Evolutionary conservation across 2,797 vertebrate species (phyloP).

Genomic region (Gadopsis marmoratus): DNA sequence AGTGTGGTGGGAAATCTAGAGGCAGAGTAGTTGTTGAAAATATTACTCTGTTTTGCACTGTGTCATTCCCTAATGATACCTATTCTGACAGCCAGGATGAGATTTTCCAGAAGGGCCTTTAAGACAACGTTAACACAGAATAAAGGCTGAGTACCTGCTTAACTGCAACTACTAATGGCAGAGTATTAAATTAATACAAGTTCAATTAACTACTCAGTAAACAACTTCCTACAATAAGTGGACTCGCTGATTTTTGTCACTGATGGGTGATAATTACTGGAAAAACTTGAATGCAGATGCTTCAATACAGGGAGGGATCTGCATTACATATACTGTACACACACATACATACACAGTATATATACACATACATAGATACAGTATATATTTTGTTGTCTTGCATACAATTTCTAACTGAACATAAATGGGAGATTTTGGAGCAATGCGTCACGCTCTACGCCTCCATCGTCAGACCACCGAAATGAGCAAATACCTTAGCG

Average conservation of each 20-base stretch:
- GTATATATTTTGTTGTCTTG: too few species aligned
- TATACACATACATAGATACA: too few species aligned
- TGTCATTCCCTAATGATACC: constrained; percentile 54
- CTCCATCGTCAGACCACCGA: too few species aligned
- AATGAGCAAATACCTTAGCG: too few species aligned
- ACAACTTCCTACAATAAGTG: constrained; percentile 7
- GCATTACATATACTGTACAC: not conserved
- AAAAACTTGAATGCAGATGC: not conserved
- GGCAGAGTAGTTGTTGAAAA: constrained; percentile 47
- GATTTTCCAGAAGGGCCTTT: constrained; percentile 16
- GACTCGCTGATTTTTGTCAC: not conserved
- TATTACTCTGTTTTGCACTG: constrained; percentile 57
- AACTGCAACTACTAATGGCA: not conserved
- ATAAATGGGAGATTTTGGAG: not conserved
- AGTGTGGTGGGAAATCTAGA: constrained; percentile 64
- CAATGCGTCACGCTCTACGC: not conserved
- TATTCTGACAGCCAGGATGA: constrained; percentile 30
- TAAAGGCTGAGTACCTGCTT: not conserved
- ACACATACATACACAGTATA: not conserved
- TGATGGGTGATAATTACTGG: not conserved
- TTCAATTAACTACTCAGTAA: not conserved
- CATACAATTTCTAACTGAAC: not conserved
- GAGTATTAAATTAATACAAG: not conserved
- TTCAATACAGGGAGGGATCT: not conserved
- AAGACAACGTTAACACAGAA: constrained; percentile 15